Conservation (phyloP, 2,888 invertebrate species). For the Pegoplata infirma region DNA sequence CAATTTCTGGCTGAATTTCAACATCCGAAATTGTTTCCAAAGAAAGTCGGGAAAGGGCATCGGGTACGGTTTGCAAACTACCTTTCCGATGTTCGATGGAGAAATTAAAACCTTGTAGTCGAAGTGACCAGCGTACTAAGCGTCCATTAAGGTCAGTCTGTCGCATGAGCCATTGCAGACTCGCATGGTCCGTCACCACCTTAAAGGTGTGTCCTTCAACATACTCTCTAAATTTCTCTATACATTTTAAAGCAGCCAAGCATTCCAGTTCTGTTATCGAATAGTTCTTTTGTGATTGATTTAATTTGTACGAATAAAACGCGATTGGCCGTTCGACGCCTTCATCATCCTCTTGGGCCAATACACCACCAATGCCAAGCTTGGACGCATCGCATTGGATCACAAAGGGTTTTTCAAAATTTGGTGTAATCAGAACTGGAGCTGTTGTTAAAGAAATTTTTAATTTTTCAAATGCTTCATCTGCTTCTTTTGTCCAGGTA, state of each 20-base stretch:
- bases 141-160: slow-evolving; percentile 24
- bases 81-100: slow-evolving; percentile 40
- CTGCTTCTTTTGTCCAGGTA: slow-evolving; percentile 44
- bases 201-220: slow-evolving; percentile 19
- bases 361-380: too few species aligned
- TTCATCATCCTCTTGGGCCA: slow-evolving; percentile 18
- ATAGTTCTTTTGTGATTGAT: slow-evolving; percentile 48
- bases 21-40: background rate
- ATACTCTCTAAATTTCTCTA: slow-evolving; percentile 18
- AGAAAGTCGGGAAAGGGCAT: slow-evolving; percentile 15
- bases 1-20: background rate
- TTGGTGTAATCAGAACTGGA: slow-evolving; percentile 49
- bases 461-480: slow-evolving; percentile 37
- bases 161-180: slow-evolving; percentile 33
- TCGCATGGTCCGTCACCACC: slow-evolving; percentile 7
- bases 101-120: slow-evolving; percentile 26
- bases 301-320: slow-evolving; percentile 48
- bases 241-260: slow-evolving; percentile 10
- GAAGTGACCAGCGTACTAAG: slow-evolving; percentile 25
- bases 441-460: slow-evolving; percentile 42
- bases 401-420: slow-evolving; percentile 49
- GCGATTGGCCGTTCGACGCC: slow-evolving; percentile 41
- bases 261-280: slow-evolving; percentile 31
- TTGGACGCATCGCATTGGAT: slow-evolving; percentile 48
- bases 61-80: slow-evolving; percentile 16